Evolutionary conservation across 2,797 vertebrate species (phyloP), one percentile per base, ranked within the genome.

Genomic region (Eutrigla gurnardus): DNA sequence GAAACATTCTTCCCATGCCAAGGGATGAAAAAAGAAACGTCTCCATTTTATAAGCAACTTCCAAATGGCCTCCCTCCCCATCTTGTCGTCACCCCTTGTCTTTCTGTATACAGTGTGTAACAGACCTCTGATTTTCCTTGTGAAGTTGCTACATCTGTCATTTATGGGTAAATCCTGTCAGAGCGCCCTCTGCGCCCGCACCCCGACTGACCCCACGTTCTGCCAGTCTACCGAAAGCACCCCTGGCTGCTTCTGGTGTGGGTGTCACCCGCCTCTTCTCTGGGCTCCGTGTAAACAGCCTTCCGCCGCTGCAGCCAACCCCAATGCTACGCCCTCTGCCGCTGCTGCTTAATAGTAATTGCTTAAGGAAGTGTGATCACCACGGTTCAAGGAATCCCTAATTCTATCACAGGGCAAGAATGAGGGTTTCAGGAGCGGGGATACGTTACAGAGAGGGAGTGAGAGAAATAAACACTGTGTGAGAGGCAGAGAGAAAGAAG

Each of bases 101-200:
- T 77, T 50, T 80, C 45, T 89, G 79, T 88, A 65, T 74, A 77
- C 78, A 88, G 42, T 55, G 68, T 78, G 75, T 80, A 92, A 9
- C 60, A 4, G 87, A 94, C 85, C 84, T 92, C 42, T 8, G 36
- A 88, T 82, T 94, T 94, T 94, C 91, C 90, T 91, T 75, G 81
- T 78, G 85, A 93, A 90, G 90, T 89, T 89, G 89, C 86, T 92
- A 90, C 91, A 94, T 94, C 92, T 95, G 93, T 94, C 93, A 93
- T 88, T 94, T 92, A 89, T 93, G 90, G 83, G 90, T 92, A 92
- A 94, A 94, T 93, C 90, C 89, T 91, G 25, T 25, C 85, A 93
- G 92, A 93, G 89, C 91, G 68, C 65, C 73, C 75, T 78, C 80
- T 47, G 80, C 65, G 40, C 58, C 54, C 53, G 70, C 54, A 75